Percentiles rank a stretch among this genome's conserved stretches.
Evolutionary conservation across 2,113 vertebrate species (phyloP).

Genomic region (Oryctolagus cuniculus): DNA sequence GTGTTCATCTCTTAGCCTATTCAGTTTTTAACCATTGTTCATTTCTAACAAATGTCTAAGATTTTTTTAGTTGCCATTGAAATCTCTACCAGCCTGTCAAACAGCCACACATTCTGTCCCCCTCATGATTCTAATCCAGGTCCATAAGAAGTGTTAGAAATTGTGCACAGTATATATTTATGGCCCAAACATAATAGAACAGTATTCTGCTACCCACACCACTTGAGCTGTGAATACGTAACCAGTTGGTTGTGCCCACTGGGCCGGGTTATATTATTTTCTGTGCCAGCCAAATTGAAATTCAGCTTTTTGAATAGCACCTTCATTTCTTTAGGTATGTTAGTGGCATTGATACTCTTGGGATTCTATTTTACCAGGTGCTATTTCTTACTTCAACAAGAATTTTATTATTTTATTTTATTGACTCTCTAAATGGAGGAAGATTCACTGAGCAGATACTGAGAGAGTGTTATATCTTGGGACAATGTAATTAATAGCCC

Average conservation of each 20-base stretch:
- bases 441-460: background rate
- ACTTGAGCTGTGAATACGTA: background rate
- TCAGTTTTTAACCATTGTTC: background rate
- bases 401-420: background rate
- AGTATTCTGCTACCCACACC: background rate
- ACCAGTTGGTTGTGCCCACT: background rate
- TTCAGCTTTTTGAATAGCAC: background rate
- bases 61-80: background rate
- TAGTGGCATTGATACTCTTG: background rate
- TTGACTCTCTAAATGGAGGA: background rate
- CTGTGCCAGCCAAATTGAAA: background rate
- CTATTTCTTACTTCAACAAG: background rate
- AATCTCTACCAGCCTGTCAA: background rate
- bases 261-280: background rate
- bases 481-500: background rate
- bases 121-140: background rate
- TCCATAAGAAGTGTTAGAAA: background rate
- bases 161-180: background rate
- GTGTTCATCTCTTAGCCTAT: background rate
- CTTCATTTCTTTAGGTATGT: background rate
- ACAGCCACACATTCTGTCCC: background rate
- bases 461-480: background rate
- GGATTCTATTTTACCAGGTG: background rate
- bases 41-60: background rate
- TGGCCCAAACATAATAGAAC: background rate